Evolutionary conservation across 2,888 invertebrate species (phyloP), one percentile per base, ranked within the genome.

Genomic region (Tetragonisca angustula): DNA sequence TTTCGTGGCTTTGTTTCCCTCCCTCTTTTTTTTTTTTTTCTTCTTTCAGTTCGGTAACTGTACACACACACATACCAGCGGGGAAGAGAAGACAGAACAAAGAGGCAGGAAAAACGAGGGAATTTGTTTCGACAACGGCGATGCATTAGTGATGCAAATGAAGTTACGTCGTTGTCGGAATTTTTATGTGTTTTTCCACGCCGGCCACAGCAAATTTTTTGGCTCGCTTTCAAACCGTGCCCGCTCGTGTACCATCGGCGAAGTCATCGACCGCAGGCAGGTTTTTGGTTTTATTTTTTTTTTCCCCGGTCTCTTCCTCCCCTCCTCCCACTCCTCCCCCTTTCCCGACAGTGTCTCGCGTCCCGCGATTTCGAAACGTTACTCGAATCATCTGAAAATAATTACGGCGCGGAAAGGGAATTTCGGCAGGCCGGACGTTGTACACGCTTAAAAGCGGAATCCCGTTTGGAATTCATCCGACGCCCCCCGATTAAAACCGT

Each of bases 121-220:
- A 79, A 79, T 82, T 74, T 70, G 74, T 82, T 79, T 82, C 56
- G 79, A 82, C 81, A 73, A 69, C 79, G 69, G 62, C 27, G 69
- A 79, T 64, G 59, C 80, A 80, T 82, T 75, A 82, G 82, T 61
- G 67, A 82, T 82, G 80, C 82, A 82, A 75, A 80, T 82, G 82
- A 69, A 73, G 81, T 76, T 81, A 76, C 76, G 67, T 61, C 54
- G 68, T 32, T 71, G 77, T 49, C 71, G 71, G 73, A 67, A 76
- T 76, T 80, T 79, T 76, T 50, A 67, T 64, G 70, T 67, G 79
- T 74, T 78, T 78, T 65, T 72, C 74, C 69, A 56, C 49, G 50
- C 68, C 50, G 73, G 62, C 52, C 70, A 32, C 65, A 74, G 74
- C 64, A 75, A 70, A 74, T 64, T 64, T 74, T 82, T 82, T 84